Conservation (phyloP, 1,140 invertebrate genomes). For the Drosophila azteca region DNA sequence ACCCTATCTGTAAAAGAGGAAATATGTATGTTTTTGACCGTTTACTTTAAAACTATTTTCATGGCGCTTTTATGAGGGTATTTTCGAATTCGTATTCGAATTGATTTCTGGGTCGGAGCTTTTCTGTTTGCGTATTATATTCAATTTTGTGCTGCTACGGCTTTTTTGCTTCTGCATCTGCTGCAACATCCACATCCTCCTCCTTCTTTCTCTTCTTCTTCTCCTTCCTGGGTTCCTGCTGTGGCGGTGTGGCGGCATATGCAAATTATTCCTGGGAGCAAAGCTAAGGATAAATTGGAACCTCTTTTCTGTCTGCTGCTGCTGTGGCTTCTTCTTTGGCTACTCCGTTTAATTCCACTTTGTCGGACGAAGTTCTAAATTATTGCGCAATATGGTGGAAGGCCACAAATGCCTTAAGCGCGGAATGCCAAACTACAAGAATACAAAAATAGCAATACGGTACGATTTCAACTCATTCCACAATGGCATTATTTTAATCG, state of each 20-base stretch:
- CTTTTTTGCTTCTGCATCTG: conserved; percentile 34
- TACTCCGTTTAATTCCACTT: conserved; percentile 34
- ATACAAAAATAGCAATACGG: no score
- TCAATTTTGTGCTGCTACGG: conserved; percentile 25
- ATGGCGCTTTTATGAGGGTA: conserved; percentile 7
- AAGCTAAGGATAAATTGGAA: neutral
- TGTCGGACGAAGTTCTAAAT: conserved; percentile 10
- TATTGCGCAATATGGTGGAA: conserved; percentile 35
- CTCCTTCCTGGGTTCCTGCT: conserved; percentile 22
- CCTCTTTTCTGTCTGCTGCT: neutral
- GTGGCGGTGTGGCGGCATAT: conserved; percentile 35
- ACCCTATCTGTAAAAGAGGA: neutral
- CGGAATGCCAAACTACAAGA: no score
- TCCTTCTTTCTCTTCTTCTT: neutral
- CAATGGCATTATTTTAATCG: no score
- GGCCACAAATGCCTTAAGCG: no score
- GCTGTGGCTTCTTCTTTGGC: no score
- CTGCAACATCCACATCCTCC: conserved; percentile 19
- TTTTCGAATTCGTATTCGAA: neutral
- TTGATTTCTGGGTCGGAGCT: neutral
- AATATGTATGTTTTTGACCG: neutral
- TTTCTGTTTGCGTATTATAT: conserved; percentile 30
- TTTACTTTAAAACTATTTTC: neutral
- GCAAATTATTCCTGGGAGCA: conserved; percentile 45
- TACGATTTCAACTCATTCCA: neutral